Base-by-base conservation (phyloP, 2,797 vertebrate genomes). In the Microtus obscurus region DNA sequence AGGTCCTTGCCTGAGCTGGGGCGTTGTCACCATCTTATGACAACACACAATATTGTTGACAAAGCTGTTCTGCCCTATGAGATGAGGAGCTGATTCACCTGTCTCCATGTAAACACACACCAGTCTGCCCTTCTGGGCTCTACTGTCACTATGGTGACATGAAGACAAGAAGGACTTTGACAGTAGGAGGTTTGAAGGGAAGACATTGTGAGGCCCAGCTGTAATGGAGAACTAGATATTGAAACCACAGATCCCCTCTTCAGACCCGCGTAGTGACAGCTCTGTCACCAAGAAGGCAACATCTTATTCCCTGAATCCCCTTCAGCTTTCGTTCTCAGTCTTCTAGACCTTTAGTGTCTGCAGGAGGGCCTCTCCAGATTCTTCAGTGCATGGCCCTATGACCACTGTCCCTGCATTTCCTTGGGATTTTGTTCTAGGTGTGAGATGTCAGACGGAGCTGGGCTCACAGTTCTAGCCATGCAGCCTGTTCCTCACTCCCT, bases 1-100 rank as follows among this genome's bases (percentile, higher is more conserved):
- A 14, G 2, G 11, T 13, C 21, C 5, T 80, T 0, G 3, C 4
- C 53, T 59, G n/a, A 6, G 19, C 2, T n/a, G 19, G 9, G 25
- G 31, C 5, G 2, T 19, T 53, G 31, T n/a, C 77, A 51, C 31
- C 31, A 51, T 59, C 56, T 21, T 56, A 19, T 59, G 56, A 1
- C 56, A 6, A 21, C 53, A 56, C 56, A 21, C 56, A 23, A 2
- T 21, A 21, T 23, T 23, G 56, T 59, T 59, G 56, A 23, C 56
- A 59, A 21, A 59, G 56, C 56, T 59, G 2, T 23, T 59, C 56
- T 59, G 19, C 19, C 19, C 56, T 21, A 0, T 23, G 56, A 59
- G 19, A 59, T 59, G 56, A 59, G 2, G 2, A 7, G 56, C 56
- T 59, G 6, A 59, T 59, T 59, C 56, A 8, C 56, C 56, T 59